A percentile compares a stretch with the other conserved stretches of the same genome.
Conservation (phyloP, 92 coral and sea anemone species). For the Porites evermanni region DNA sequence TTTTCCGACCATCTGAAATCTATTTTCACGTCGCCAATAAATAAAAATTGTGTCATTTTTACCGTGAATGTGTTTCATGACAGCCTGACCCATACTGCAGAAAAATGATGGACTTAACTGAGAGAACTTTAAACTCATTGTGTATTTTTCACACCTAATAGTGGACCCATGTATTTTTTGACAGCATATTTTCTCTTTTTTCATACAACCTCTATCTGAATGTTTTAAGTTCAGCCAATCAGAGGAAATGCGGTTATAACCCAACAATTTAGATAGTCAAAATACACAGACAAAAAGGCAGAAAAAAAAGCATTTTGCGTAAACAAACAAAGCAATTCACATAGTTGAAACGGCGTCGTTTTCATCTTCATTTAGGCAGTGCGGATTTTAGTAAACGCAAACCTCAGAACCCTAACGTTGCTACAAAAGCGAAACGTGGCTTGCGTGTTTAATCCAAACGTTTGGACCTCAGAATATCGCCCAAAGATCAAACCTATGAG, state of each 20-base stretch:
- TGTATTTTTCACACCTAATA: background rate
- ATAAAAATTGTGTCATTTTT: too few relatives aligned
- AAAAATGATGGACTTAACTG: background rate
- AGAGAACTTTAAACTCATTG: background rate
- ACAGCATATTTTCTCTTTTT: background rate
- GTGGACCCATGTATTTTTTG: background rate
- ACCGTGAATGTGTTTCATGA: too few relatives aligned
- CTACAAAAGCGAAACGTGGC: too few relatives aligned
- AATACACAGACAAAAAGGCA: background rate
- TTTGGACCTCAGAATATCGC: too few relatives aligned
- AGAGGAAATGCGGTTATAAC: background rate
- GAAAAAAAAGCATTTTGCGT: background rate
- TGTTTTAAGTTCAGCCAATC: slow-evolving; percentile 16
- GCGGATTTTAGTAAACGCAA: too few relatives aligned
- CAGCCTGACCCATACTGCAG: background rate
- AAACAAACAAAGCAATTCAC: background rate
- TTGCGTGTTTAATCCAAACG: too few relatives aligned
- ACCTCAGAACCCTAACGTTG: too few relatives aligned
- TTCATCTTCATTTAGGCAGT: too few relatives aligned
- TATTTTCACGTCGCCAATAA: too few relatives aligned
- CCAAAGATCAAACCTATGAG: too few relatives aligned
- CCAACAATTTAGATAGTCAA: slow-evolving; percentile 13
- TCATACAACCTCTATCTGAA: background rate
- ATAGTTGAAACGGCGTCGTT: background rate
- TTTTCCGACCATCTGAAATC: too few relatives aligned